phyloP scores from a whole-genome alignment of 2,888 invertebrate genomes.

The Phyllotreta striolata region DNA sequence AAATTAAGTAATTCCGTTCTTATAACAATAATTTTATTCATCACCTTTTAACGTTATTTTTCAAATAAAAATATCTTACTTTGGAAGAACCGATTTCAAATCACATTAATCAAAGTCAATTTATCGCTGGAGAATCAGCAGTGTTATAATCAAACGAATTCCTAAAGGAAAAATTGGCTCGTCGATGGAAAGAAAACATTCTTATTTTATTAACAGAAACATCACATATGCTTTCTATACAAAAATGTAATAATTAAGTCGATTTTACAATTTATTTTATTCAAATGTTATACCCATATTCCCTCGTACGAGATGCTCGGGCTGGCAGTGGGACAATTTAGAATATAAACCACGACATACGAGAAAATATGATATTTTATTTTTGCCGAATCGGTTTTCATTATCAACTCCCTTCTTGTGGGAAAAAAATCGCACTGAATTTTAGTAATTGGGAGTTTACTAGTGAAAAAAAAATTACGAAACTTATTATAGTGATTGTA shows the following conservation, averaged over 20 bases:
- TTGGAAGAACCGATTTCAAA: too few species aligned
- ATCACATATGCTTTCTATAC: slow-evolving; percentile 35
- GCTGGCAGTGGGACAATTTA: slow-evolving; percentile 59
- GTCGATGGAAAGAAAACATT: slow-evolving; percentile 8
- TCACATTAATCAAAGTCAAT: too few species aligned
- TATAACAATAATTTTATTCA: too few species aligned
- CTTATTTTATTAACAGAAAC: slow-evolving; percentile 30
- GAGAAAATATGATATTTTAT: slow-evolving; percentile 48
- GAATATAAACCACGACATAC: slow-evolving; percentile 57
- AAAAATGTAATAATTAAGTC: slow-evolving; percentile 28
- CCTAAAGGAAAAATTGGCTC: background rate
- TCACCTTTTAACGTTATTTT: too few species aligned
- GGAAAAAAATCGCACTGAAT: background rate
- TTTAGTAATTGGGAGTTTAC: background rate
- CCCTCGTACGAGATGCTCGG: slow-evolving; percentile 54
- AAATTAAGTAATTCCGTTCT: too few species aligned
- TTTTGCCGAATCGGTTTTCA: slow-evolving; percentile 40
- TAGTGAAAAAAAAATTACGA: too few species aligned
- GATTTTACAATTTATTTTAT: slow-evolving; percentile 23
- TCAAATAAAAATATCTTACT: too few species aligned
- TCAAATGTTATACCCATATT: slow-evolving; percentile 43
- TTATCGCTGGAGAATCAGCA: background rate
- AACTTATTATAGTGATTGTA: too few species aligned
- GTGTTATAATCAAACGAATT: background rate
- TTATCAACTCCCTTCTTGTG: background rate